Evolutionary conservation across 2,888 invertebrate species (phyloP).

Genomic region (Cremastinae sp.): DNA sequence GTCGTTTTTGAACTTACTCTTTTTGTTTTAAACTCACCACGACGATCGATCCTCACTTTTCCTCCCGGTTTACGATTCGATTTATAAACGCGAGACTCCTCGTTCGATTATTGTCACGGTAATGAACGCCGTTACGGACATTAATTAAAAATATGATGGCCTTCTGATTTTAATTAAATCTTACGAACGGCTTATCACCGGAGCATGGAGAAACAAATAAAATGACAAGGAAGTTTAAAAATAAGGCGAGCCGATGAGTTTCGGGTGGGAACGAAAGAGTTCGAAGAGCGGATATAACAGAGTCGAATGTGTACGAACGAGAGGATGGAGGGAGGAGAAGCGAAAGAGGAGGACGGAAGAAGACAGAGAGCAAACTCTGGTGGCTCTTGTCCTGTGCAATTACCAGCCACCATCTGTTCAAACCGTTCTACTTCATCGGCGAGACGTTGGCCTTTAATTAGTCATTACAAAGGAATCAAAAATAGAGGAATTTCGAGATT

Average conservation of each 20-base stretch:
- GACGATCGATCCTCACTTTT: background rate
- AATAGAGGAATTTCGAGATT: conserved; percentile 64
- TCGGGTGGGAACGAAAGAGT: conserved; percentile 44
- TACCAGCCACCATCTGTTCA: conserved; percentile 68
- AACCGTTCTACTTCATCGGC: conserved; percentile 66
- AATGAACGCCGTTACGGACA: background rate
- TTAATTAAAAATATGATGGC: background rate
- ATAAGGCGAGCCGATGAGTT: conserved; percentile 32
- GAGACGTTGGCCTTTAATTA: conserved; percentile 70
- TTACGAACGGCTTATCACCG: background rate
- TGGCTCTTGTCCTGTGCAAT: conserved; percentile 64
- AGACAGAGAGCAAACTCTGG: conserved; percentile 43
- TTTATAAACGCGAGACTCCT: background rate
- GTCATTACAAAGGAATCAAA: conserved; percentile 70
- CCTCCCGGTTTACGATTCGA: background rate
- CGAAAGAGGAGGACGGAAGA: conserved; percentile 20
- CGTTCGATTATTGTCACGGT: too few species aligned
- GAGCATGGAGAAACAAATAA: conserved; percentile 34
- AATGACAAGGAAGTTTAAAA: conserved; percentile 23
- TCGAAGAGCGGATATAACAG: conserved; percentile 10
- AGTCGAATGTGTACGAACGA: conserved; percentile 33
- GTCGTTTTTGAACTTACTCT: background rate
- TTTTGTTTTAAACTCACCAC: background rate
- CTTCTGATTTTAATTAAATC: background rate
- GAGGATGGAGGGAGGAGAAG: conserved; percentile 8